Percentiles rank a stretch among this genome's conserved stretches.
phyloP scores from a whole-genome alignment of 2,113 vertebrate species.

The Megaceryle torquata region DNA sequence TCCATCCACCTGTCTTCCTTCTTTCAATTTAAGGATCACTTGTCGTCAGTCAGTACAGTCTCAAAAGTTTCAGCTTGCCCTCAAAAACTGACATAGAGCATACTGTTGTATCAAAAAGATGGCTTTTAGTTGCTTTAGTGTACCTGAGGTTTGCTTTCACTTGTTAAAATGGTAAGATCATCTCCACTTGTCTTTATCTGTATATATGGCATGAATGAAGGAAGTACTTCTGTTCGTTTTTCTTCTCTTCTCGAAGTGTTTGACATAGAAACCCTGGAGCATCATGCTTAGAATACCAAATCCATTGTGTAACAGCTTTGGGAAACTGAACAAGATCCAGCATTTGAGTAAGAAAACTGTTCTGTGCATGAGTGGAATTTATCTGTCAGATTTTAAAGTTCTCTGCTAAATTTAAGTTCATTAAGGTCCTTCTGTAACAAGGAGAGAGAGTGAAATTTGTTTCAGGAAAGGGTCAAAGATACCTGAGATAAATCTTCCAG shows the following conservation, averaged over 20 bases:
- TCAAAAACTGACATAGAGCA: not conserved
- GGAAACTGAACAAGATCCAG: not conserved
- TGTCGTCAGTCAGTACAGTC: not conserved
- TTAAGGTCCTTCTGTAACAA: not conserved
- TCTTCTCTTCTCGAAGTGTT: slow-evolving; percentile 23
- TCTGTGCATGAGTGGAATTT: not conserved
- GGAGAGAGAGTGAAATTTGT: not conserved
- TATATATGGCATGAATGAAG: not conserved
- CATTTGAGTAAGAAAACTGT: not conserved
- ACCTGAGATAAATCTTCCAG: not conserved
- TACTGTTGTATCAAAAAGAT: not conserved
- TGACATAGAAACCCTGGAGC: slow-evolving; percentile 11
- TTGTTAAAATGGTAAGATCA: slow-evolving; percentile 34
- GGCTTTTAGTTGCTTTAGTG: not conserved
- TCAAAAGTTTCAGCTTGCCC: not conserved
- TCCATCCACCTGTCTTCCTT: not conserved
- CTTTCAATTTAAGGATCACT: not conserved
- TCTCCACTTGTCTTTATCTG: slow-evolving; percentile 10
- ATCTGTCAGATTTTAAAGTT: not conserved
- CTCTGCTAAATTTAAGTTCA: not conserved
- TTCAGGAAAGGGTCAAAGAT: not conserved
- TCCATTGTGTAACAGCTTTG: not conserved
- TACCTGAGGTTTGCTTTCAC: slow-evolving; percentile 25
- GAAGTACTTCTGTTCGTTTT: not conserved
- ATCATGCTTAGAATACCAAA: not conserved